Evolutionary conservation across 2,797 vertebrate genomes (phyloP).

Genomic region (Pristis pectinata): DNA sequence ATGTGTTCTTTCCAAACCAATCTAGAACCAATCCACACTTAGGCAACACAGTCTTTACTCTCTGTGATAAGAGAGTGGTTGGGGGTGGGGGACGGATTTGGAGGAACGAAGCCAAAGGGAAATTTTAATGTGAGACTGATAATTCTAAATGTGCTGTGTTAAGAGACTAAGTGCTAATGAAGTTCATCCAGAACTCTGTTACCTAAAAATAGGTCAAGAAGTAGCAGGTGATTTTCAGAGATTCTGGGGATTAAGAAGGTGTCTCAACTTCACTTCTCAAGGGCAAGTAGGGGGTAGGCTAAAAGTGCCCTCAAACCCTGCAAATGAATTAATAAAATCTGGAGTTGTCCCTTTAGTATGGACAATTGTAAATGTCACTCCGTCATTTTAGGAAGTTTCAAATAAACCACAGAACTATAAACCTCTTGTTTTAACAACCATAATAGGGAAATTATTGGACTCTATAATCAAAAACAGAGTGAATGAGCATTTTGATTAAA

Average conservation of each 20-base stretch:
- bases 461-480: neutral
- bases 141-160: neutral
- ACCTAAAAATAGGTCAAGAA: neutral
- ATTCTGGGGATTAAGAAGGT: no score
- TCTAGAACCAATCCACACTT: no score
- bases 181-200: neutral
- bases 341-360: neutral
- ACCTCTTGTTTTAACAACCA: neutral
- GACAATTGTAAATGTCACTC: neutral
- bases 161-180: neutral
- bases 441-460: neutral
- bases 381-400: neutral
- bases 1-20: no score
- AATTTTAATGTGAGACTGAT: neutral
- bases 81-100: no score
- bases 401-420: neutral
- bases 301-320: no score
- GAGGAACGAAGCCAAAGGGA: neutral
- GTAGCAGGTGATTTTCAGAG: neutral
- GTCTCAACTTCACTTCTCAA: no score
- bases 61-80: no score
- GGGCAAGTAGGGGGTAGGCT: no score
- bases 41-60: no score
- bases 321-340: neutral
- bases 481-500: neutral